These are phyloP conservation scores for Drosophila willistoni DNA, from an alignment of 1,140 invertebrate species.

Conservation along the genomic window DNA sequence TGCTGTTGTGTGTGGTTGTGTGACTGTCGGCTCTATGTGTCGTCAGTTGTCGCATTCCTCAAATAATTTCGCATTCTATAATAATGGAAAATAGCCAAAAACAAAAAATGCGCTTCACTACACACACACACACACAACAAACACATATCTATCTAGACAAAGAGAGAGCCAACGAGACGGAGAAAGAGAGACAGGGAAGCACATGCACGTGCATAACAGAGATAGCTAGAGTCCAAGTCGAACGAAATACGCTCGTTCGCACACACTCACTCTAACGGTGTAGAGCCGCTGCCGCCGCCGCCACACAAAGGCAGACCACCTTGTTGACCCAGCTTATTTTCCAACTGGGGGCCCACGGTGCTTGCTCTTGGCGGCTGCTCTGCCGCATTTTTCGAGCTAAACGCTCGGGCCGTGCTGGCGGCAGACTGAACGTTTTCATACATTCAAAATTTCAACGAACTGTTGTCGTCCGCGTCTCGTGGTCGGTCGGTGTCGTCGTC, in stretches of 20 bases:
- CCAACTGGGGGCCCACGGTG: constrained; percentile 3
- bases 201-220: constrained; percentile 9
- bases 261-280: constrained; percentile 17
- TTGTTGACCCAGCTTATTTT: constrained; percentile 14
- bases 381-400: constrained; percentile 64
- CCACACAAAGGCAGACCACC: constrained; percentile 16
- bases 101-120: constrained; percentile 29
- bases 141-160: constrained; percentile 31
- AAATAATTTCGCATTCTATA: constrained; percentile 67
- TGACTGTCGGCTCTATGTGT: constrained; percentile 23
- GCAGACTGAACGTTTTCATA: constrained; percentile 76
- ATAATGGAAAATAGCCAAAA: constrained; percentile 42
- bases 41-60: constrained; percentile 52
- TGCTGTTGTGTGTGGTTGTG: constrained; percentile 24
- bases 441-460: constrained; percentile 76
- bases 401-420: constrained; percentile 71
- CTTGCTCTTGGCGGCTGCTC: constrained; percentile 42
- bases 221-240: constrained; percentile 6
- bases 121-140: constrained; percentile 8
- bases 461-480: constrained; percentile 54
- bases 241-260: not conserved
- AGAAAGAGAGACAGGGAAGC: constrained; percentile 2
- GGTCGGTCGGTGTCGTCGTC: constrained; percentile 52
- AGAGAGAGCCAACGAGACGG: constrained; percentile 13
- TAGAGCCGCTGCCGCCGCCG: too few species aligned